Percentiles rank a stretch among this genome's conserved stretches.
Evolutionary conservation across 1,140 invertebrate species (phyloP).

Genomic region (Pseudoatta argentina): DNA sequence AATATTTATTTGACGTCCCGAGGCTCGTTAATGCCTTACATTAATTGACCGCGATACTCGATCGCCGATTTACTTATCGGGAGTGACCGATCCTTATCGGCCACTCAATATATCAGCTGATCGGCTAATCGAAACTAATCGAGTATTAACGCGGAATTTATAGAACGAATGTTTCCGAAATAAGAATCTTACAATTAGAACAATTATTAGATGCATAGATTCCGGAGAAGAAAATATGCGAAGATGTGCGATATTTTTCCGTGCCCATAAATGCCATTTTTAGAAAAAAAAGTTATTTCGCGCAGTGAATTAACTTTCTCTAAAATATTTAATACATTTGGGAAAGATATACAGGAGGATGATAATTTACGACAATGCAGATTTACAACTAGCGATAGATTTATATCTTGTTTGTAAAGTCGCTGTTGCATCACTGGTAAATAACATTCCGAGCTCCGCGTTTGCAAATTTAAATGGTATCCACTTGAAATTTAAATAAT

Average conservation of each 20-base stretch:
- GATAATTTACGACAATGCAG: not conserved
- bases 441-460: conserved; percentile 20
- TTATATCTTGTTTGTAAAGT: not conserved
- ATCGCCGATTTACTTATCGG: conserved; percentile 34
- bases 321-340: not conserved
- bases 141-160: conserved; percentile 18
- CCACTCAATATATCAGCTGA: not conserved
- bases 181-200: not conserved
- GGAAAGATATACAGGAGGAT: not conserved
- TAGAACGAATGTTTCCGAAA: not conserved
- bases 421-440: conserved; percentile 6
- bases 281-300: not conserved
- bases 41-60: conserved; percentile 35
- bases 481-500: conserved; percentile 56
- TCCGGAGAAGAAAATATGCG: not conserved
- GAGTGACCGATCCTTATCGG: conserved; percentile 10
- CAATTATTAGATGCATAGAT: not conserved
- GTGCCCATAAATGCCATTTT: not conserved
- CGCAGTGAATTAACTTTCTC: too few species aligned
- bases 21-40: conserved; percentile 44
- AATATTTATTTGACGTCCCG: conserved; percentile 53
- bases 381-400: conserved; percentile 5
- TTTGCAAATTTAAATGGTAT: conserved; percentile 42
- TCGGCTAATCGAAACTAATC: not conserved
- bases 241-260: not conserved